Percentiles rank a stretch among this genome's conserved stretches.
phyloP scores from a whole-genome alignment of 2,113 vertebrate genomes.

The Mustela lutreola region DNA sequence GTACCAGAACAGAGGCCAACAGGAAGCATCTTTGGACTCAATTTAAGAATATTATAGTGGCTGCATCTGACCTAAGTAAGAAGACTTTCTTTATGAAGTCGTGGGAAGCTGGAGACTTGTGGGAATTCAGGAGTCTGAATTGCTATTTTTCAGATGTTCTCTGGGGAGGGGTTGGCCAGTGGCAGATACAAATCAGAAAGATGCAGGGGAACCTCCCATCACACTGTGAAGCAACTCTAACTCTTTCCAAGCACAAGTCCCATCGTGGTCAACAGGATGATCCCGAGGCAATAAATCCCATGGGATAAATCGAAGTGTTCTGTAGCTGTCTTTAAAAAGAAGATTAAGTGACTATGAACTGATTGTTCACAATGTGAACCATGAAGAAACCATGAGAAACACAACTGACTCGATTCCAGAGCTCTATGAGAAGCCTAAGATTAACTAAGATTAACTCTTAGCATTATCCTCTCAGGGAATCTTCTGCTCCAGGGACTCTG shows the following conservation, averaged over 20 bases:
- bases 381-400: background rate
- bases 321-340: background rate
- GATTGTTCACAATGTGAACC: background rate
- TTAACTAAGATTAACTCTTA: background rate
- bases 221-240: background rate
- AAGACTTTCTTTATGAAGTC: slow-evolving; percentile 13
- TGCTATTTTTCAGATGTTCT: background rate
- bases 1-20: background rate
- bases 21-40: background rate
- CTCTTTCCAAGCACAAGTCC: background rate
- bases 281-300: background rate
- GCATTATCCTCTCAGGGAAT: background rate
- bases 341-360: background rate
- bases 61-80: background rate
- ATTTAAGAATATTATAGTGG: background rate
- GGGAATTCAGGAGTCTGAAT: background rate
- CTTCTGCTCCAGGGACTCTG: background rate
- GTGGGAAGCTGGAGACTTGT: background rate
- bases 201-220: background rate
- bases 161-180: background rate
- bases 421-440: background rate
- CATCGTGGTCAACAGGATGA: background rate
- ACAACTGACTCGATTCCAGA: background rate
- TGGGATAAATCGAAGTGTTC: background rate
- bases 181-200: background rate